phyloP scores from a whole-genome alignment of 2,888 invertebrate genomes.

The Hermodice carunculata region DNA sequence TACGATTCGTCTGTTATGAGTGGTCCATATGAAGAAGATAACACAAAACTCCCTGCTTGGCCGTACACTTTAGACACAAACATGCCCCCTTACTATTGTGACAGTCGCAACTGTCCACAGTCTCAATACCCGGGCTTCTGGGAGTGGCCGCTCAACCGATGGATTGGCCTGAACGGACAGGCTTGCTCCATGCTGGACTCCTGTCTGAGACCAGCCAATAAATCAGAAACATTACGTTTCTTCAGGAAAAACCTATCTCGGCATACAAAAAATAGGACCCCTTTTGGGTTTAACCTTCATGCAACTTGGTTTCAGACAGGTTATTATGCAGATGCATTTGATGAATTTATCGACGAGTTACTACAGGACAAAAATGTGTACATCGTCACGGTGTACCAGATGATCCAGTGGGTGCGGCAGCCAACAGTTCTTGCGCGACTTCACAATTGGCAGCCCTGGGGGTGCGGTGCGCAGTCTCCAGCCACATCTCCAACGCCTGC shows the following conservation, averaged over 20 bases:
- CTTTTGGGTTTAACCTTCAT: conserved; percentile 86
- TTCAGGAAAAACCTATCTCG: conserved; percentile 82
- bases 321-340: conserved; percentile 56
- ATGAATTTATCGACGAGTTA: conserved; percentile 56
- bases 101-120: conserved; percentile 30
- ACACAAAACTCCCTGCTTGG: conserved; percentile 84
- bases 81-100: conserved; percentile 35
- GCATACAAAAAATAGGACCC: conserved; percentile 77
- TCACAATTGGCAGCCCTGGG: conserved; percentile 54
- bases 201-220: conserved; percentile 47
- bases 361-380: conserved; percentile 58
- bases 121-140: conserved; percentile 73
- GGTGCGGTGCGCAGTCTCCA: too few relatives aligned
- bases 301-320: conserved; percentile 80
- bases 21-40: conserved; percentile 86
- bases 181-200: conserved; percentile 56
- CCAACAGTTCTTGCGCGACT: conserved; percentile 51
- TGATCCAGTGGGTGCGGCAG: conserved; percentile 56
- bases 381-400: conserved; percentile 51
- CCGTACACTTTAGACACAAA: conserved; percentile 90
- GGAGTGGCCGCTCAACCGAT: conserved; percentile 76
- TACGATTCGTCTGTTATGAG: conserved; percentile 93
- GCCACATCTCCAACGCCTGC: too few relatives aligned
- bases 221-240: conserved; percentile 67
- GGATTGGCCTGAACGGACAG: conserved; percentile 48